Conservation (phyloP, 2,888 invertebrate species). For the Pseudolycoriella hygida region DNA sequence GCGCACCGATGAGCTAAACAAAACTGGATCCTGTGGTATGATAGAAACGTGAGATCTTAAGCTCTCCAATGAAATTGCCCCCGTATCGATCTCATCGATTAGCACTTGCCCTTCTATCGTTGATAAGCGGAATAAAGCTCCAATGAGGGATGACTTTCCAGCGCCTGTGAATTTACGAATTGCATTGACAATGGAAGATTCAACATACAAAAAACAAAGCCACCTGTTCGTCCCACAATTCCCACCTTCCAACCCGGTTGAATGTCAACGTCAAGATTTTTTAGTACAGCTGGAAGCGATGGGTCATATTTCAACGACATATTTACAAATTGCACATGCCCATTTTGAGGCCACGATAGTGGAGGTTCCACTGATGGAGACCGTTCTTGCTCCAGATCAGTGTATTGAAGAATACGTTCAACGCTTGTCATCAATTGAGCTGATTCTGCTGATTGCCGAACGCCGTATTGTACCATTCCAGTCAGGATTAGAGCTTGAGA, state of each 20-base stretch:
- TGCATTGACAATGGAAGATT: too few species aligned
- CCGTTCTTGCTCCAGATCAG: constrained; percentile 36
- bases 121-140: constrained; percentile 32
- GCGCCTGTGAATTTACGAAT: constrained; percentile 43
- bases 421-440: constrained; percentile 57
- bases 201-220: too few species aligned
- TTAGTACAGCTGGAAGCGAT: constrained; percentile 42
- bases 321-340: constrained; percentile 30
- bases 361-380: constrained; percentile 1
- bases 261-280: constrained; percentile 42
- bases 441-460: constrained; percentile 48
- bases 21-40: constrained; percentile 40
- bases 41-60: constrained; percentile 38
- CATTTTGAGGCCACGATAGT: constrained; percentile 15
- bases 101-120: constrained; percentile 32
- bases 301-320: constrained; percentile 35
- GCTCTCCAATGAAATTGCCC: constrained; percentile 32
- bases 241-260: constrained; percentile 47
- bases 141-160: constrained; percentile 39
- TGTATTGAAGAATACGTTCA: constrained; percentile 52
- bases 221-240: constrained; percentile 4
- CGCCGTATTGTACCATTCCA: constrained; percentile 55
- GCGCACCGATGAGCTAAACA: constrained; percentile 34
- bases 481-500: constrained; percentile 50
- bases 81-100: constrained; percentile 33